These are phyloP conservation scores for Pheosia gnoma DNA, from an alignment of 2,888 invertebrate species.

Conservation along the genomic window DNA sequence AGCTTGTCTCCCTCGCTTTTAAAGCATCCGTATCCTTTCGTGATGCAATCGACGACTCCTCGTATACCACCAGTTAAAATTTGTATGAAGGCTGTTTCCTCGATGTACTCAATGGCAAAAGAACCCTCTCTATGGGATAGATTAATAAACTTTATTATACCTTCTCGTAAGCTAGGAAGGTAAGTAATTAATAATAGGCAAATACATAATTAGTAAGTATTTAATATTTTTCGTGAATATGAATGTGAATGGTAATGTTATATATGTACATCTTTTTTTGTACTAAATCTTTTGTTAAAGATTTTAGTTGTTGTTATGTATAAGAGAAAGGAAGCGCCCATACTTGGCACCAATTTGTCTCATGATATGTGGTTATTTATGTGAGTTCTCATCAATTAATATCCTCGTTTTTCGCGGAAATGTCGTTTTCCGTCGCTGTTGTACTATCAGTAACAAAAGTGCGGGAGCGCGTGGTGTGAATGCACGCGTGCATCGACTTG, in stretches of 20 bases:
- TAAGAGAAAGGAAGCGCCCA: too few relatives aligned
- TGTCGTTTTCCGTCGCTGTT: constrained; percentile 21
- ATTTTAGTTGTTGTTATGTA: too few relatives aligned
- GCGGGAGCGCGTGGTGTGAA: constrained; percentile 3
- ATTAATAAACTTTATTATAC: constrained; percentile 65
- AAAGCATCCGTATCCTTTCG: constrained; percentile 73
- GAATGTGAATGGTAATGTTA: not conserved
- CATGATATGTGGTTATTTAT: not conserved
- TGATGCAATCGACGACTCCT: constrained; percentile 50
- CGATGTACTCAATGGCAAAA: constrained; percentile 51
- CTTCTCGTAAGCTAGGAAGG: constrained; percentile 45
- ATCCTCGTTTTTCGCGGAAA: constrained; percentile 26
- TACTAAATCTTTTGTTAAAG: not conserved
- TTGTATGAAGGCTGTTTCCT: constrained; percentile 61
- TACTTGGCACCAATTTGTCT: too few relatives aligned
- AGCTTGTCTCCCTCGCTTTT: constrained; percentile 59
- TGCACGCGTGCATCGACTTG: constrained; percentile 30
- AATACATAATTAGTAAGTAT: constrained; percentile 21
- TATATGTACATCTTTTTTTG: not conserved
- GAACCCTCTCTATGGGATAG: constrained; percentile 63
- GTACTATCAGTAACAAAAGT: constrained; percentile 8
- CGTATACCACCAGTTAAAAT: constrained; percentile 59
- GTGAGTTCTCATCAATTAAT: constrained; percentile 8
- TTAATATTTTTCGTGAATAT: not conserved
- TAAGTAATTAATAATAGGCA: constrained; percentile 9